Conservation (phyloP, 2,888 invertebrate species). For the Drosophila quasianomalipes region DNA sequence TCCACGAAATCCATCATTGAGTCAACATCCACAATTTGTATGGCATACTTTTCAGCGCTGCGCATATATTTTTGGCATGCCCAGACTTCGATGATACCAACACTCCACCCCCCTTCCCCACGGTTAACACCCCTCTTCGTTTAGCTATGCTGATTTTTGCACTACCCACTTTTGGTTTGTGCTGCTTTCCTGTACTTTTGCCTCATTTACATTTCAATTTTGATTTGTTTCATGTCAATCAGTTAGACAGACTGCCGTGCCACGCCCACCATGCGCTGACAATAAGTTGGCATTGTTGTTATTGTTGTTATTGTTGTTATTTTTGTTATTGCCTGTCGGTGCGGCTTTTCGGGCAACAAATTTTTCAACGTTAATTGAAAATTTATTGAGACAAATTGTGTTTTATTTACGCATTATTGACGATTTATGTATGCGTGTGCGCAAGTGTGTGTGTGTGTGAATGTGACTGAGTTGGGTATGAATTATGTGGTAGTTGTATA, state of each 20-base stretch:
- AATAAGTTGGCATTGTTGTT: constrained; percentile 28
- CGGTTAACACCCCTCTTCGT: neutral
- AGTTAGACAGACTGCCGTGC: constrained; percentile 57
- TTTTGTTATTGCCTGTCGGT: constrained; percentile 32
- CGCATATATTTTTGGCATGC: constrained; percentile 23
- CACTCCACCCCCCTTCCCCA: too few relatives aligned
- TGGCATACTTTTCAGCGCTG: constrained; percentile 45
- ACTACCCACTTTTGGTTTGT: constrained; percentile 18
- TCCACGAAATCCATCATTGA: neutral
- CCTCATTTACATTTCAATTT: constrained; percentile 78
- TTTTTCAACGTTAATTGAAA: constrained; percentile 76
- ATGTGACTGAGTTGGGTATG: constrained; percentile 24
- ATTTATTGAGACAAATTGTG: constrained; percentile 79
- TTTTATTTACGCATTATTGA: constrained; percentile 64
- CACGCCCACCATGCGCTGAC: constrained; percentile 35
- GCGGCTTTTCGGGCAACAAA: constrained; percentile 44
- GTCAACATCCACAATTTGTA: constrained; percentile 10
- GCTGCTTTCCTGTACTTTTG: constrained; percentile 18
- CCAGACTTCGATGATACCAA: neutral
- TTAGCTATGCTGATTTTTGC: constrained; percentile 4
- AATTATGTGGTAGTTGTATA: constrained; percentile 49
- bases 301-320: constrained; percentile 21
- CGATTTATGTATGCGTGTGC: constrained; percentile 1
- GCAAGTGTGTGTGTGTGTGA: neutral
- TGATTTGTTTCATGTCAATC: constrained; percentile 79